Evolutionary conservation across 2,113 vertebrate species (phyloP), one percentile per base, ranked within the genome.

Genomic region (Rhabdomys dilectus): DNA sequence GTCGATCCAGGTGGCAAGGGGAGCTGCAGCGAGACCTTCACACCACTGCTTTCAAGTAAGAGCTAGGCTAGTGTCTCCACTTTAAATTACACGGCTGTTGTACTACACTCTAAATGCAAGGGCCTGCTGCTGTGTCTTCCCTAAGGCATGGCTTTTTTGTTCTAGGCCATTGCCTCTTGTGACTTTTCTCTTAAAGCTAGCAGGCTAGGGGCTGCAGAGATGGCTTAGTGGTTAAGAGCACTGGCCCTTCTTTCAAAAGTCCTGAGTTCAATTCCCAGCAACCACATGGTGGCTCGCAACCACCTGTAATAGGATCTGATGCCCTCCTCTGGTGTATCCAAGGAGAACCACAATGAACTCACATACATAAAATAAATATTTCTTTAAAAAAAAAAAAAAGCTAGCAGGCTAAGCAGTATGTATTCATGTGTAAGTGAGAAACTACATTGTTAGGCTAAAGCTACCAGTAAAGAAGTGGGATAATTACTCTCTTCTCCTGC

Each of bases 21-120:
- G 99, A 99, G 97, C 99, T 99, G 3, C 99, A 99, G 96, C 99
- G 99, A 66, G 99, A 99, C 95, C 99, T 99, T 70, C 99, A 99
- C 96, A 98, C 96, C 51, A 98, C 93, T 1, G 98, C 98, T 68
- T 99, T 99, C 98, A 99, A 99, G 99, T 99, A 98, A 93, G 98
- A 90, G n/a, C 0, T 36, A 0, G 19, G 24, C 60, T 73, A 39
- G 26, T 31, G 58, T 62, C 60, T 80, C 51, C 87, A 0, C 75
- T 16, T 13, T 39, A 85, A 10, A 12, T 31, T 15, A 6, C 0
- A 56, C 56, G 21, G 31, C 22, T 24, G 3, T 21, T 66, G 4
- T 29, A 4, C 21, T 45, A 24, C 6, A 19, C 45, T 21, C 72
- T 31, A 36, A 29, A 91, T 53, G 7, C 45, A 8, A 1, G 16